Base-by-base conservation (phyloP, 2,888 invertebrate genomes). In the Hyles lineata region DNA sequence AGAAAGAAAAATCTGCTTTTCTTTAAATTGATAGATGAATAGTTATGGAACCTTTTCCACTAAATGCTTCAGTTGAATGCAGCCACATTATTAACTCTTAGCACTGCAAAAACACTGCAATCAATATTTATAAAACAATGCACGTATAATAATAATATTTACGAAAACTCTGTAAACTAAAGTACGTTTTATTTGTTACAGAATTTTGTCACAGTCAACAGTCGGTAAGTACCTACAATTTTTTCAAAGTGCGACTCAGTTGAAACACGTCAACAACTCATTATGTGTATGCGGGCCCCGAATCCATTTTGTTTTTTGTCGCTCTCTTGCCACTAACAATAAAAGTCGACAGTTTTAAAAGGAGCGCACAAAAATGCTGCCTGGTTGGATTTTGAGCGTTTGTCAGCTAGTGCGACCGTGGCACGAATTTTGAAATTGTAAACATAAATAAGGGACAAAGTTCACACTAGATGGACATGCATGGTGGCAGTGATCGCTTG, bases 291-390 rank as follows among this genome's bases (percentile, higher is more conserved):
- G 82, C 82, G 84, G 83, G 83, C 80, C 77, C 76, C 78, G 76
- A 82, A 75, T 81, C 80, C 78, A 81, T 84, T 83, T 80, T 77
- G 76, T 80, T 86, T 84, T 86, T 86, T 84, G 79, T 80, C 77
- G 77, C 70, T 58, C 67, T 72, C 77, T 82, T 79, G 78, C 78
- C 79, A 74, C 74, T 77, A 76, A 84, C 80, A 80, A 83, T 80
- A 79, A 79, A 79, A 81, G 77, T 80, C 76, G 78, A 78, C 74
- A 79, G 77, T 80, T 82, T 76, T 78, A 72, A 82, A 85, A 84
- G 77, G 79, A 82, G 81, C 82, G 79, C 80, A 78, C 75, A 71
- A 76, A 81, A 79, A 75, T 78, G 78, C 77, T 61, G 72, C 52
- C 43, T 50, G 72, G 63, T 72, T 72, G 63, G 67, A 77, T 76